Evolutionary conservation across 2,113 vertebrate species (phyloP).

Genomic region (Microcebus jonahi): DNA sequence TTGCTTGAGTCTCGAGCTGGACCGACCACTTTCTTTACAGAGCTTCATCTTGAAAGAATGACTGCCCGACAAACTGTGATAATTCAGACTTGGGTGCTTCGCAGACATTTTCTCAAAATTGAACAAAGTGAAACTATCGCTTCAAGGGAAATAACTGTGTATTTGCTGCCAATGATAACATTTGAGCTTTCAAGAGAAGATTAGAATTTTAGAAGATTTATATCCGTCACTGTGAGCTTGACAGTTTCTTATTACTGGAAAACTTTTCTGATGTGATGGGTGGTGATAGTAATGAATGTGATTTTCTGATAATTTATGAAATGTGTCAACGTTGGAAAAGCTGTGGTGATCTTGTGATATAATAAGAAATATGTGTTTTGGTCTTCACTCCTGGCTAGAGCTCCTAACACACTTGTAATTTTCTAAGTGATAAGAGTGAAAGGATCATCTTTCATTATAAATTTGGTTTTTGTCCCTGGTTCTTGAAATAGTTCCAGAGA

Average conservation of each 20-base stretch:
- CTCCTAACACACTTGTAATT: background rate
- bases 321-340: background rate
- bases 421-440: background rate
- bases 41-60: background rate
- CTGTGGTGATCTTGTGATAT: background rate
- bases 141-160: background rate
- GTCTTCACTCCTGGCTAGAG: background rate
- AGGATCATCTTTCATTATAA: background rate
- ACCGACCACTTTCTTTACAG: background rate
- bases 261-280: background rate
- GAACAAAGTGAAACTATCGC: background rate
- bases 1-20: background rate
- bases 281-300: background rate
- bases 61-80: background rate
- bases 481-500: background rate
- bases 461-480: background rate
- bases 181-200: background rate
- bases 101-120: background rate
- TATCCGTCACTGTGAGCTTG: background rate
- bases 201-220: conserved; percentile 11
- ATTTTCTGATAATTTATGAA: conserved; percentile 22
- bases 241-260: conserved; percentile 1
- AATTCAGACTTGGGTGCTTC: background rate
- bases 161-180: background rate
- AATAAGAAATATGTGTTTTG: background rate